A percentile compares a stretch with the other conserved stretches of the same genome.
phyloP scores from a whole-genome alignment of 2,797 vertebrate species.

The Capromys pilorides region DNA sequence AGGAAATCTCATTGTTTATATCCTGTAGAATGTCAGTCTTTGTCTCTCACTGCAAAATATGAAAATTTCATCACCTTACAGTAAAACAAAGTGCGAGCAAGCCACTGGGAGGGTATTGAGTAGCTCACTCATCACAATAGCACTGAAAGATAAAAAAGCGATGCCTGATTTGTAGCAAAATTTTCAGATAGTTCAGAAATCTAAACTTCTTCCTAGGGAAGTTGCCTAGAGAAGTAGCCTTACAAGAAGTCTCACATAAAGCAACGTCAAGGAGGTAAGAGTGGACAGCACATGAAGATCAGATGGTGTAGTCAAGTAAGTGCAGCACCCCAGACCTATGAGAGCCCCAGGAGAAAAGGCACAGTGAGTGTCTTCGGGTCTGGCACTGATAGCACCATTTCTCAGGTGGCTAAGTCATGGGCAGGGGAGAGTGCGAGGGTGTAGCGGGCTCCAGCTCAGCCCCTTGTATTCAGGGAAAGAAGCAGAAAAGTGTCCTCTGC shows the following conservation, averaged over 20 bases:
- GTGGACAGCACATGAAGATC: not conserved
- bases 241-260: no score
- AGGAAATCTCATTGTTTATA: not conserved
- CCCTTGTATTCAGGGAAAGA: not conserved
- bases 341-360: not conserved
- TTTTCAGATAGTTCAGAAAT: no score
- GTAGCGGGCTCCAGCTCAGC: not conserved
- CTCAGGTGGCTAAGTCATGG: not conserved
- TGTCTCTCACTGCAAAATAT: not conserved
- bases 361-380: not conserved
- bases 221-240: no score
- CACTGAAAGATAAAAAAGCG: no score
- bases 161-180: no score
- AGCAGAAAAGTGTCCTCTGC: not conserved
- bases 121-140: no score
- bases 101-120: no score
- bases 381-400: not conserved
- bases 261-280: no score
- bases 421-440: no score
- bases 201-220: no score
- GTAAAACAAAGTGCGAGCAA: not conserved
- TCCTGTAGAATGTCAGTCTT: not conserved
- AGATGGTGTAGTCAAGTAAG: fast-evolving
- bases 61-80: not conserved
- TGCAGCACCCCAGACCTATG: not conserved